Percentiles rank a stretch among this genome's conserved stretches.
Conservation (phyloP, 2,888 invertebrate species). For the Watsonalla binaria region DNA sequence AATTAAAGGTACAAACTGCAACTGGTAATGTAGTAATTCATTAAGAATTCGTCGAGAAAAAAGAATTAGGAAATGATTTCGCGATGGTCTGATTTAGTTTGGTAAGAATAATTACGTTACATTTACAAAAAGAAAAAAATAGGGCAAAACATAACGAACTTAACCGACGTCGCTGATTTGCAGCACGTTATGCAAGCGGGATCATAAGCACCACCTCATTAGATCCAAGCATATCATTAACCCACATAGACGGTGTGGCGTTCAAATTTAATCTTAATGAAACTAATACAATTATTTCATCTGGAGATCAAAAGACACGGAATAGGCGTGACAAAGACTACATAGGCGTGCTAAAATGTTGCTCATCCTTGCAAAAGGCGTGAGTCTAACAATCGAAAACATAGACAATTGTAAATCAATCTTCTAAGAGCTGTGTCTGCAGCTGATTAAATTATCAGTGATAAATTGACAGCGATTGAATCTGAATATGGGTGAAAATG, state of each 20-base stretch:
- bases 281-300: constrained; percentile 8
- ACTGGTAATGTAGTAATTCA: too few species aligned
- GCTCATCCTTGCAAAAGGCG: too few species aligned
- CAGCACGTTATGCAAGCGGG: constrained; percentile 34
- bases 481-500: constrained; percentile 57
- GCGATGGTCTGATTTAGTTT: too few species aligned
- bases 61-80: too few species aligned
- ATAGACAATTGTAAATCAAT: background rate
- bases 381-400: background rate
- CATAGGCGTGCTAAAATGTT: too few species aligned
- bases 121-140: constrained; percentile 30
- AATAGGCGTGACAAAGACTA: background rate
- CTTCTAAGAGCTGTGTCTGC: too few species aligned
- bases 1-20: too few species aligned
- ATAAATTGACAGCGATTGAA: constrained; percentile 25
- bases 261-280: constrained; percentile 18
- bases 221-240: constrained; percentile 32
- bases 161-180: constrained; percentile 24
- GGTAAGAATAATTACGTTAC: background rate
- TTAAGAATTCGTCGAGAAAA: too few species aligned
- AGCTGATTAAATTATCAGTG: too few species aligned
- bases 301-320: constrained; percentile 7
- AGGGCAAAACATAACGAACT: constrained; percentile 19
- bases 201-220: constrained; percentile 11
- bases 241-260: constrained; percentile 28